A percentile compares a stretch with the other conserved stretches of the same genome.
These are phyloP conservation scores for Podarcis raffonei DNA, from an alignment of 2,113 vertebrate genomes.

Conservation along the genomic window DNA sequence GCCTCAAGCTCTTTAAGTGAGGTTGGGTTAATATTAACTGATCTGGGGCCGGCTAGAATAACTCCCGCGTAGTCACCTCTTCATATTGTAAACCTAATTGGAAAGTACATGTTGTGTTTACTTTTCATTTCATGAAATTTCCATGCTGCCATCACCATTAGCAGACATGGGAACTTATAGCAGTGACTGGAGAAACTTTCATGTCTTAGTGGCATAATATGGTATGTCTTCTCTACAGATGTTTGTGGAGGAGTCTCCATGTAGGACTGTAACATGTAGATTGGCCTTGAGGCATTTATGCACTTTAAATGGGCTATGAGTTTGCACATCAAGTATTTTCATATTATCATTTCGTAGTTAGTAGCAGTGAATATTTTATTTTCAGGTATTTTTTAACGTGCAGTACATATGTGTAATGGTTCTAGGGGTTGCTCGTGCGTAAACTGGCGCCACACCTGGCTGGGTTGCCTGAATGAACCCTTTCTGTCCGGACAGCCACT, in stretches of 20 bases:
- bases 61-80: too few species aligned
- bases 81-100: background rate
- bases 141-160: background rate
- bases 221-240: too few species aligned
- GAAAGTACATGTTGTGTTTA: background rate
- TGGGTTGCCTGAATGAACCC: too few species aligned
- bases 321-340: background rate
- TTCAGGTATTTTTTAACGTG: background rate
- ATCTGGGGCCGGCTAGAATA: background rate
- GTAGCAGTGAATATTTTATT: background rate
- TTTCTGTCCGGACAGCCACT: too few species aligned
- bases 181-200: background rate
- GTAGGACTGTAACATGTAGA: background rate
- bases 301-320: background rate
- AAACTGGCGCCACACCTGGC: too few species aligned
- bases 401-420: too few species aligned
- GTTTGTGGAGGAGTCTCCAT: too few species aligned
- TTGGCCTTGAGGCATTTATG: background rate
- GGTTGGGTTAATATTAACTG: background rate
- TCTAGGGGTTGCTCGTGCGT: too few species aligned
- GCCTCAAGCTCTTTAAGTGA: background rate
- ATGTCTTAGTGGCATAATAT: background rate
- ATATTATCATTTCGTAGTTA: background rate
- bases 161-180: background rate
- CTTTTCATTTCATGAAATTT: background rate